Evolutionary conservation across 2,888 invertebrate species (phyloP).

Genomic region (Orgyia antiqua): DNA sequence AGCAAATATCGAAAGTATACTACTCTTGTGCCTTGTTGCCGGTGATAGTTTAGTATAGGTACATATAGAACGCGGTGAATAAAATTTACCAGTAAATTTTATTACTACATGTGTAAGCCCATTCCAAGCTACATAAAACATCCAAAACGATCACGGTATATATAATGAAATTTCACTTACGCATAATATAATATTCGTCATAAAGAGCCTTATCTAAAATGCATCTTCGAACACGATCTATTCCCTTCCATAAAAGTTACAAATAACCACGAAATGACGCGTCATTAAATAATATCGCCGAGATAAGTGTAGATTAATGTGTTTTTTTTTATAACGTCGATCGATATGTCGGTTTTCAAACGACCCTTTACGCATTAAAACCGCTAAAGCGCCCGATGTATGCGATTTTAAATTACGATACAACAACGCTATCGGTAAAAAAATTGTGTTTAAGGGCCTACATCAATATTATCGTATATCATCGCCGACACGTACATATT

Average conservation of each 20-base stretch:
- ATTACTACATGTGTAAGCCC: slow-evolving; percentile 7
- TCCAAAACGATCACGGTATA: slow-evolving; percentile 14
- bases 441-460: too few relatives aligned
- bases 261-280: slow-evolving; percentile 72
- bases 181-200: slow-evolving; percentile 35
- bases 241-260: slow-evolving; percentile 63
- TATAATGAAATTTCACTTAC: slow-evolving; percentile 45
- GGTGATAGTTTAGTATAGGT: too few relatives aligned
- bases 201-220: slow-evolving; percentile 58
- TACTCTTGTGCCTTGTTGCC: too few relatives aligned
- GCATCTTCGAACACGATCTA: slow-evolving; percentile 50
- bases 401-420: slow-evolving; percentile 64
- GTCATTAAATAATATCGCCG: slow-evolving; percentile 73
- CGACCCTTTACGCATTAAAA: slow-evolving; percentile 60
- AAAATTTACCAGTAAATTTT: slow-evolving; percentile 4
- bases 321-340: slow-evolving; percentile 65
- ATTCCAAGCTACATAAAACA: slow-evolving; percentile 8
- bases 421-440: slow-evolving; percentile 27
- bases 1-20: too few relatives aligned
- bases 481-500: too few relatives aligned
- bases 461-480: too few relatives aligned
- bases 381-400: slow-evolving; percentile 41
- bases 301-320: slow-evolving; percentile 76
- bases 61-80: too few relatives aligned
- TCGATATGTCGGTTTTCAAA: slow-evolving; percentile 52